Evolutionary conservation across 2,113 vertebrate species (phyloP).

Genomic region (Nestor notabilis): DNA sequence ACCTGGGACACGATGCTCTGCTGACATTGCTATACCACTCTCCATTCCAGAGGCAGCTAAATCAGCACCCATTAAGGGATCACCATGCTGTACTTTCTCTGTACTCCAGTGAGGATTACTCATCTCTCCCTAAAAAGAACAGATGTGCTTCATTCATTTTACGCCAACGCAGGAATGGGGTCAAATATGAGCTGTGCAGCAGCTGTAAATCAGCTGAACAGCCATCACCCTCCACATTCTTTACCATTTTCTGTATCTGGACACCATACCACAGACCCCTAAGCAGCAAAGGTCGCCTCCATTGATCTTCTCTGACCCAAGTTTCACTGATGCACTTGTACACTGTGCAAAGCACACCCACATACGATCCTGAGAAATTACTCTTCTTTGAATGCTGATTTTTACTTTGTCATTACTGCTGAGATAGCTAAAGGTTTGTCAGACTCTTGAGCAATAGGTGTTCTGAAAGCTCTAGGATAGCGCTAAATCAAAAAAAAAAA

Average conservation of each 20-base stretch:
- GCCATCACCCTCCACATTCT: background rate
- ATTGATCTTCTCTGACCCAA: background rate
- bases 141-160: background rate
- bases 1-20: background rate
- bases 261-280: background rate
- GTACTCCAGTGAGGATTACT: background rate
- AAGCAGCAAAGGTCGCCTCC: background rate
- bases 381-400: background rate
- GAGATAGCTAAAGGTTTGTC: background rate
- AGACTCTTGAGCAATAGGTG: background rate
- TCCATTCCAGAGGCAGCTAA: background rate
- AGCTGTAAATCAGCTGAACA: background rate
- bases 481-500: background rate
- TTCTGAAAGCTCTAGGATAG: background rate
- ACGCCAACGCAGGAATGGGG: background rate
- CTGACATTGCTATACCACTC: background rate
- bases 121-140: background rate
- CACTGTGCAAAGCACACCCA: background rate
- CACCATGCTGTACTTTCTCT: background rate
- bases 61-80: conserved; percentile 12
- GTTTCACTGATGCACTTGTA: background rate
- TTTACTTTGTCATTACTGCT: background rate
- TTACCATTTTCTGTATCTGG: background rate
- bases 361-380: background rate
- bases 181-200: background rate